Evolutionary conservation across 2,113 vertebrate genomes (phyloP).

Genomic region (Entosphenus tridentatus): DNA sequence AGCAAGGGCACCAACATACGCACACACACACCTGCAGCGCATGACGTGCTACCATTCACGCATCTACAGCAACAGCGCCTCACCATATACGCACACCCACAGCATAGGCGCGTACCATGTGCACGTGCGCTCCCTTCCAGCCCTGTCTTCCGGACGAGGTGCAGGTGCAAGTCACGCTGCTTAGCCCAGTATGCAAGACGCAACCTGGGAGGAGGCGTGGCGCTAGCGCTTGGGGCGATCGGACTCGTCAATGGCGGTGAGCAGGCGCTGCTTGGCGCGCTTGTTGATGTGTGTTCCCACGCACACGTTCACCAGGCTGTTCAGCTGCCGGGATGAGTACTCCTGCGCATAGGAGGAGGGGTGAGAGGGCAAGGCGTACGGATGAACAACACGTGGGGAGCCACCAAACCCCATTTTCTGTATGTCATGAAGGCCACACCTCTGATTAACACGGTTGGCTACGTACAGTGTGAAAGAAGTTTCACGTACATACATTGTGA

Average conservation of each 20-base stretch:
- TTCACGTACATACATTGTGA: too few relatives aligned
- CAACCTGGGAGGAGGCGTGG: too few relatives aligned
- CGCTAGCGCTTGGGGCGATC: conserved; percentile 17
- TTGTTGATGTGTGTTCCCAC: conserved; percentile 96
- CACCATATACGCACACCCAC: too few relatives aligned
- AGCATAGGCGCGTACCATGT: too few relatives aligned
- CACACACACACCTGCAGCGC: not conserved
- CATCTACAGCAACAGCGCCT: not conserved
- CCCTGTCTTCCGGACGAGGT: too few relatives aligned
- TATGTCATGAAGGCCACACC: too few relatives aligned
- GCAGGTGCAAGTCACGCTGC: too few relatives aligned
- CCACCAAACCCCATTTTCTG: too few relatives aligned
- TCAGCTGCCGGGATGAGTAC: conserved; percentile 87
- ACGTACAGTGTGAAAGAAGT: too few relatives aligned
- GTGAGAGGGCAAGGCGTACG: conserved; percentile 10
- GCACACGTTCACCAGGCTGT: conserved; percentile 85
- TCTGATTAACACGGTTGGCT: too few relatives aligned
- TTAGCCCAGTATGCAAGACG: too few relatives aligned
- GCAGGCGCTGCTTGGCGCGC: conserved; percentile 78
- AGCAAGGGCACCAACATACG: not conserved
- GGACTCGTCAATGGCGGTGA: conserved; percentile 76
- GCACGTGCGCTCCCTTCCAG: too few relatives aligned
- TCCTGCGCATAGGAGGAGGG: conserved; percentile 32
- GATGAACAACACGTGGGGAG: not conserved
- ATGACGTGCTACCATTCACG: not conserved